Evolutionary conservation across 2,113 vertebrate species (phyloP), one percentile per base, ranked within the genome.

Genomic region (Thymallus thymallus): DNA sequence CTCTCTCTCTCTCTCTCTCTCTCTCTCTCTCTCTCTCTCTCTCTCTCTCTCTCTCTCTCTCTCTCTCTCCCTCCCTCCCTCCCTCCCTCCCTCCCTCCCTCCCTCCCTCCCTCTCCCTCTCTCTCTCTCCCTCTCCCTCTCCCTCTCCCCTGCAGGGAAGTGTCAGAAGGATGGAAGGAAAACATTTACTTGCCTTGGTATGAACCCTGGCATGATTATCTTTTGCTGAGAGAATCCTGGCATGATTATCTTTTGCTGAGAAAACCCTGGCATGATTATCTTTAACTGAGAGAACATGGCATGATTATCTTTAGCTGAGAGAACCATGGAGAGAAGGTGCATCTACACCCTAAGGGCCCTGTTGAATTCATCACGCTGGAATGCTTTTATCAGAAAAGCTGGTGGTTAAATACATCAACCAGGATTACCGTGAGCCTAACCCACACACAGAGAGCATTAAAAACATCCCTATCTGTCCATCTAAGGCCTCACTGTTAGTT

Each of bases 151-250:
- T 0, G 35, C 61, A 69, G 72, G 61, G 23, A 55, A 75, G 68
- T 81, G 68, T 81, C 74, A 79, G 82, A 86, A 63, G 22, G 23
- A 63, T 2, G 4, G 12, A 30, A 23, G 80, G 82, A 85, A 83
- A 80, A 66, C n/a, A 86, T 86, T 68, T 16, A 41, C 68, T 78
- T 81, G 35, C 18, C 14, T 18, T 18, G 16, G 4, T 18, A 70
- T 73, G 71, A 41, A n/a, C n/a, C n/a, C n/a, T 12, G 9, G 35
- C 35, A 6, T 32, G 22, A 71, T 48, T 48, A 13, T 14, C 13
- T 23, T n/a, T 24, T 66, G 68, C 69, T 13, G 13, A 61, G 70
- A 4, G 45, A 71, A 58, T 65, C 73, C 68, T 0, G n/a, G 18
- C 35, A 6, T 32, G 22, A 71, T 48, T 48, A 13, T 14, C 13